Evolutionary conservation across 2,888 invertebrate species (phyloP), one percentile per base, ranked within the genome.

Genomic region (Glyphotaelius pellucidus): DNA sequence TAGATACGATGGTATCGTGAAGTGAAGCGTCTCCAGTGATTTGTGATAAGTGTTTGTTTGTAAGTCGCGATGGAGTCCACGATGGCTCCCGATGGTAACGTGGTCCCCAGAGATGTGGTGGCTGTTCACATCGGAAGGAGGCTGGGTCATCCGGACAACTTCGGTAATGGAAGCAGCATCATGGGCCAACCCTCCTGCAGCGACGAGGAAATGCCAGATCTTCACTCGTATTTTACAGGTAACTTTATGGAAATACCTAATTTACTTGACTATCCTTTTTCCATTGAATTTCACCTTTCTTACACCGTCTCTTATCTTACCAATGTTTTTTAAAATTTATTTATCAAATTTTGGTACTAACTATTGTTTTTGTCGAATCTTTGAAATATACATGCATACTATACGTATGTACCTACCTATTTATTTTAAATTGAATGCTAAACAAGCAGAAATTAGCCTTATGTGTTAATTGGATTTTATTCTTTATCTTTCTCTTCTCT

Each of bases 151-250:
- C 92, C 91, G 25, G 89, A 30, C 32, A 90, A 84, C 19, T 92
- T 85, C 67, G 92, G 83, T 25, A 93, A 93, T 85, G 92, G 93
- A 47, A 90, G 91, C 81, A 92, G 80, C 79, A 93, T 92, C 14
- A 89, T 89, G 31, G 89, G 89, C 30, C 85, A 42, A 5, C 52
- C 67, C 32, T 94, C 95, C 93, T 96, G 96, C 94, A 94, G 95
- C 94, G 95, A 94, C 86, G 95, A 95, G 94, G 95, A 94, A 93
- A 94, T 95, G 93, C 96, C 96, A 30, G 95, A 95, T 94, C 95
- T 96, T 92, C 94, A 94, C 85, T 94, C 95, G 31, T 96, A 96
- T 94, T 94, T 95, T 89, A 94, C 95, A 95, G 96, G 96, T 96
- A 95, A 94, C 9, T 85, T 32, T 3, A 25, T 81, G 32, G 0